Conservation (phyloP, 2,888 invertebrate genomes). For the Lasioglossum marginatum region DNA sequence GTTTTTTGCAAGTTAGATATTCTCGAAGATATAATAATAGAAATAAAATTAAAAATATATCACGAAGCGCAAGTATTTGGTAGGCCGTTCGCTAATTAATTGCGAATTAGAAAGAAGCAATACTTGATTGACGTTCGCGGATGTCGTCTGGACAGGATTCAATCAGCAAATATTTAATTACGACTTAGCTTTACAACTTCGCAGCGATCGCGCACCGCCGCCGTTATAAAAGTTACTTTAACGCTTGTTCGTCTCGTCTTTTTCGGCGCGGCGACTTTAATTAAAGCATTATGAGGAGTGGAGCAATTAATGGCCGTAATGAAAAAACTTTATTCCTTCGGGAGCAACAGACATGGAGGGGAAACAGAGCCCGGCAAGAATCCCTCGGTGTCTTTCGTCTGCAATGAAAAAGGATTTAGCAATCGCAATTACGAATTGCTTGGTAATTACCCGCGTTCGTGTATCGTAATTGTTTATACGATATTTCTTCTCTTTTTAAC, state of each 20-base stretch:
- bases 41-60: neutral
- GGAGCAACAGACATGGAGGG: neutral
- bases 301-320: constrained; percentile 62
- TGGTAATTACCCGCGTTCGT: neutral
- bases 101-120: too few species aligned
- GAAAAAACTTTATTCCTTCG: constrained; percentile 58
- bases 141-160: neutral
- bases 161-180: constrained; percentile 30
- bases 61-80: neutral
- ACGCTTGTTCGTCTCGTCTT: constrained; percentile 25
- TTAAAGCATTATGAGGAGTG: constrained; percentile 53
- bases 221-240: constrained; percentile 19
- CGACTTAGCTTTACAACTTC: neutral
- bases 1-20: neutral
- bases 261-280: constrained; percentile 49
- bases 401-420: neutral
- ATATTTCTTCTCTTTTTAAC: too few species aligned
- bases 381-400: neutral
- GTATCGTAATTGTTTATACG: neutral
- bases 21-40: neutral
- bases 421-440: neutral
- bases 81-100: neutral
- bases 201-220: neutral
- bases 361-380: neutral
- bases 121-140: neutral